Evolutionary conservation across 23 tunicate genomes (phyloP).

Genomic region (Styela plicata): DNA sequence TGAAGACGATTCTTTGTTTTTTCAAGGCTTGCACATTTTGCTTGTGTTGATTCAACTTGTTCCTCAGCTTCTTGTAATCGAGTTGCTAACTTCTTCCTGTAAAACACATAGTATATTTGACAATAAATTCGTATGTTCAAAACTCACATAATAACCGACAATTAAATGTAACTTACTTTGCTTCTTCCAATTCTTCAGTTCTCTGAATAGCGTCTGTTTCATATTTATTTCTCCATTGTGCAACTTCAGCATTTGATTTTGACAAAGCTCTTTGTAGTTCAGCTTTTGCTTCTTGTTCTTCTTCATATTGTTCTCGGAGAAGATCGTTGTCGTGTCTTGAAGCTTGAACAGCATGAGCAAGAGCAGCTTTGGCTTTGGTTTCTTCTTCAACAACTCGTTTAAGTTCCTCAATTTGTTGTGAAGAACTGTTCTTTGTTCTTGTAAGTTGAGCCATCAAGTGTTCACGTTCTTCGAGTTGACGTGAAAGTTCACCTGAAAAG

Average conservation of each 20-base stretch:
- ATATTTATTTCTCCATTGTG: constrained; percentile 90
- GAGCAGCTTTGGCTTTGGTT: constrained; percentile 33
- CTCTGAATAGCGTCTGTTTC: constrained; percentile 93
- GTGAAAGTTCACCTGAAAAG: constrained; percentile 23
- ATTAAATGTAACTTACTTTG: constrained; percentile 37
- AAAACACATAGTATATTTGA: not conserved
- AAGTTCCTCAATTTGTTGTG: constrained; percentile 85
- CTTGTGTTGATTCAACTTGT: constrained; percentile 40
- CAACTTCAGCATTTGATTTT: constrained; percentile 86
- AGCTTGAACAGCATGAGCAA: constrained; percentile 46
- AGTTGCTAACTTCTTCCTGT: constrained; percentile 39
- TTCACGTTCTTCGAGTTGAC: constrained; percentile 83
- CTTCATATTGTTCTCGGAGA: constrained; percentile 87
- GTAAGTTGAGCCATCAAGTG: constrained; percentile 80
- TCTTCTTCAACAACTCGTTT: constrained; percentile 74
- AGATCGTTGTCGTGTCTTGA: constrained; percentile 72
- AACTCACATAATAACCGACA: too few relatives aligned
- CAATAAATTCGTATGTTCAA: not conserved
- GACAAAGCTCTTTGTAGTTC: constrained; percentile 81
- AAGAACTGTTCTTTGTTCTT: constrained; percentile 37
- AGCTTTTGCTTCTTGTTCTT: constrained; percentile 85
- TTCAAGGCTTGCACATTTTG: constrained; percentile 32
- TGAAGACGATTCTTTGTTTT: constrained; percentile 43
- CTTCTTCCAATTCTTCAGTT: constrained; percentile 82
- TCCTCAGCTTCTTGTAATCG: constrained; percentile 43